Evolutionary conservation across 2,888 invertebrate genomes (phyloP), one percentile per base, ranked within the genome.

Genomic region (Andricus curvator): DNA sequence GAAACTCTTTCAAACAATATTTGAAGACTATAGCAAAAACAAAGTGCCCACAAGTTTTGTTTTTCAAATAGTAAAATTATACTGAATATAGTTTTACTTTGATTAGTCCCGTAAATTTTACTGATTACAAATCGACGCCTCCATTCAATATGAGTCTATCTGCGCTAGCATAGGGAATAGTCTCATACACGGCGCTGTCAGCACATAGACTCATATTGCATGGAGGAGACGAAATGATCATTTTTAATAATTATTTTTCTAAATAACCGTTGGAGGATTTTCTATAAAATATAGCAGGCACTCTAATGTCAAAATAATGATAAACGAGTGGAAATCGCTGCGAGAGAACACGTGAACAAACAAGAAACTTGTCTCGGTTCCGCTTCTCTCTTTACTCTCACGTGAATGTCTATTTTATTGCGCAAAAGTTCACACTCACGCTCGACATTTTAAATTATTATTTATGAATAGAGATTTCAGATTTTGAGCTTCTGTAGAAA

Each of bases 311-410:
- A 70, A 70, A 70, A 48, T 48, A 70, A 70, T 51, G 70, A 33
- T 70, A 70, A 70, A 70, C 4, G 33, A 33, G 33, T 51, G 51
- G 20, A 70, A 56, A 51, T 51, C 20, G 51, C 20, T 70, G 25
- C 51, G 51, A 62, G 4, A 25, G n/a, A 22, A 25, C 62, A 70
- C 51, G 51, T 56, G 33, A 33, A 29, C 70, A 70, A 70, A 70
- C 70, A 70, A 51, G 51, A 70, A 70, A 70, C 51, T 70, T 70
- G 48, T 70, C 20, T 20, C 68, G 25, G 48, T 2, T 70, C 51
- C 70, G 51, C 22, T 51, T 11, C 9, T 48, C 41, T 44, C 41
- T 44, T 44, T 29, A 56, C 48, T 25, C 70, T 25, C 51, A 70
- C 51, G 29, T 70, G 29, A 25, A 70, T 51, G 13, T 20, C n/a